Conservation (phyloP, 2,797 vertebrate species). For the Bovichtus variegatus region DNA sequence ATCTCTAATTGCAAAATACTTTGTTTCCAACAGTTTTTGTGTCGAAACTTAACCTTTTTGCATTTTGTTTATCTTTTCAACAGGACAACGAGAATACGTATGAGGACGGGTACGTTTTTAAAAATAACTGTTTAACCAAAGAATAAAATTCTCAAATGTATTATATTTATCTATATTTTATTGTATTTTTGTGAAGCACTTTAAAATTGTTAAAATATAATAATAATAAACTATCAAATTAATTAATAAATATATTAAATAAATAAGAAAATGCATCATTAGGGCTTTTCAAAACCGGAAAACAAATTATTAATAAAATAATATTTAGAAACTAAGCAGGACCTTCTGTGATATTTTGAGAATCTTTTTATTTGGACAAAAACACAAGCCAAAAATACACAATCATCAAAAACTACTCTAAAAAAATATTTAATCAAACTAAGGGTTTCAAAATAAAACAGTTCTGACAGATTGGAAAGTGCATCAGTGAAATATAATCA, state of each 20-base stretch:
- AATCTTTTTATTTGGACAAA: conserved; percentile 79
- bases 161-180: too few species aligned
- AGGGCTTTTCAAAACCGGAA: background rate
- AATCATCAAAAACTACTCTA: conserved; percentile 46
- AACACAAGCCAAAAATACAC: conserved; percentile 59
- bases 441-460: conserved; percentile 42
- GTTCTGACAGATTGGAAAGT: conserved; percentile 75
- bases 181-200: too few species aligned
- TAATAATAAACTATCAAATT: too few species aligned
- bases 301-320: background rate
- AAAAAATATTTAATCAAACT: conserved; percentile 38
- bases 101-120: background rate
- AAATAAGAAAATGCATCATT: too few species aligned
- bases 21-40: background rate
- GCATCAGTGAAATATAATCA: conserved; percentile 66
- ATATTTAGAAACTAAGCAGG: background rate
- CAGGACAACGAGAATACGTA: accelerated
- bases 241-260: too few species aligned
- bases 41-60: background rate
- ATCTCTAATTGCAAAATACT: background rate
- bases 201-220: too few species aligned
- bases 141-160: too few species aligned
- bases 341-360: conserved; percentile 31
- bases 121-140: background rate
- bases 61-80: background rate